Percentiles rank a stretch among this genome's conserved stretches.
Conservation (phyloP, 2,113 vertebrate species). For the Penelope pileata region DNA sequence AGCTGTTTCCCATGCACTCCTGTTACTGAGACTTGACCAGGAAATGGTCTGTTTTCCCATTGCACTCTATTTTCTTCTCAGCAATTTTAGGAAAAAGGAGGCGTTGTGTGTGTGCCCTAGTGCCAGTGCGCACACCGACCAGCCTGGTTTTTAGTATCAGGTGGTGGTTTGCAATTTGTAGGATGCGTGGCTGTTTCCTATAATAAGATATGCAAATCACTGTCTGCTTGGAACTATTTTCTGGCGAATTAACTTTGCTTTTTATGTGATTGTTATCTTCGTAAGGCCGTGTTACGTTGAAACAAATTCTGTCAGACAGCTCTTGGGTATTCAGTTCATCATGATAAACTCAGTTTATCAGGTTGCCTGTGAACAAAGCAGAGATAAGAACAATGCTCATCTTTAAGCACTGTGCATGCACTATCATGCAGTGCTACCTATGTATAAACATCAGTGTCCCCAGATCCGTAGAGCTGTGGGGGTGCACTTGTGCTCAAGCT, state of each 20-base stretch:
- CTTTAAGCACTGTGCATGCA: neutral
- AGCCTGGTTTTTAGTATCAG: neutral
- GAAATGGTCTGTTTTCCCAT: neutral
- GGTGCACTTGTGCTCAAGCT: neutral
- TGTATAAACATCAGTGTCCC: accelerated
- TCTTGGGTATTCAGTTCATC: neutral
- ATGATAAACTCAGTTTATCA: neutral
- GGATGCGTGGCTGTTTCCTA: neutral
- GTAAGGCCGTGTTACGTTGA: neutral
- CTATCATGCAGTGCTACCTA: accelerated
- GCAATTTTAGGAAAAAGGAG: neutral
- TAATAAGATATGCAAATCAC: neutral
- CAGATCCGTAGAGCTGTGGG: neutral
- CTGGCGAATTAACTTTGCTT: neutral
- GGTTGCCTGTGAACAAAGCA: neutral
- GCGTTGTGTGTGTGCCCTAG: accelerated
- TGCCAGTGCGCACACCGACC: neutral
- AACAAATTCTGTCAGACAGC: neutral
- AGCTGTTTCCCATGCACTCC: neutral
- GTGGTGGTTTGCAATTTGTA: neutral
- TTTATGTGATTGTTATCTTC: neutral
- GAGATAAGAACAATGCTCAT: neutral
- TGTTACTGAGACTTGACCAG: neutral
- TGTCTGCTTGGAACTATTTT: neutral
- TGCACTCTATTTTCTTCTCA: neutral